These are phyloP conservation scores for Amazona vittata DNA, from an alignment of 2,113 vertebrate genomes.

Conservation along the genomic window DNA sequence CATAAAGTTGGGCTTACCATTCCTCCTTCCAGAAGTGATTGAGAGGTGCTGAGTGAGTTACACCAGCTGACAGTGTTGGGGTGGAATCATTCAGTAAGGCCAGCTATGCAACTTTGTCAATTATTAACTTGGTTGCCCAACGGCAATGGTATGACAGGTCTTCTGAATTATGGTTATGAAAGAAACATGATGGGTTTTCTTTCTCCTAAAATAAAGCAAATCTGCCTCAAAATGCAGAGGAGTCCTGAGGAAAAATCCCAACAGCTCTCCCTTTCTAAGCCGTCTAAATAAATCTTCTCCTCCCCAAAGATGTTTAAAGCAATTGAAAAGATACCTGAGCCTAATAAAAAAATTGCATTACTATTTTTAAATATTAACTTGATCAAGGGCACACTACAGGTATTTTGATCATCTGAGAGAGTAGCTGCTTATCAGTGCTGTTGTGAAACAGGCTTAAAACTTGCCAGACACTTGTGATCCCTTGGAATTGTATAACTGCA, in stretches of 20 bases:
- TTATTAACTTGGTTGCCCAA: constrained; percentile 40
- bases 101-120: background rate
- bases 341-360: background rate
- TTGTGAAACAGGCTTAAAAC: constrained; percentile 4
- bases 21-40: background rate
- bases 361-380: constrained; percentile 53
- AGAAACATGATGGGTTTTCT: background rate
- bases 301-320: background rate
- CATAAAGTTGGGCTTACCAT: background rate
- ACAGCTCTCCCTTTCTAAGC: background rate
- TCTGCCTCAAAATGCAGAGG: background rate
- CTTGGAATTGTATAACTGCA: background rate
- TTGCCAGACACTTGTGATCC: background rate
- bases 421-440: background rate
- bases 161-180: background rate
- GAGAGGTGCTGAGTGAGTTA: background rate
- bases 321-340: background rate
- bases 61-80: background rate
- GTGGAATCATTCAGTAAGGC: constrained; percentile 3
- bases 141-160: constrained; percentile 20
- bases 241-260: background rate
- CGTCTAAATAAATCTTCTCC: background rate
- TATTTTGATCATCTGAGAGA: constrained; percentile 31
- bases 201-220: background rate
- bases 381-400: constrained; percentile 9